Percentiles rank a stretch among this genome's conserved stretches.
Evolutionary conservation across 1,140 invertebrate genomes (phyloP).

Genomic region (Bombus breviceps): DNA sequence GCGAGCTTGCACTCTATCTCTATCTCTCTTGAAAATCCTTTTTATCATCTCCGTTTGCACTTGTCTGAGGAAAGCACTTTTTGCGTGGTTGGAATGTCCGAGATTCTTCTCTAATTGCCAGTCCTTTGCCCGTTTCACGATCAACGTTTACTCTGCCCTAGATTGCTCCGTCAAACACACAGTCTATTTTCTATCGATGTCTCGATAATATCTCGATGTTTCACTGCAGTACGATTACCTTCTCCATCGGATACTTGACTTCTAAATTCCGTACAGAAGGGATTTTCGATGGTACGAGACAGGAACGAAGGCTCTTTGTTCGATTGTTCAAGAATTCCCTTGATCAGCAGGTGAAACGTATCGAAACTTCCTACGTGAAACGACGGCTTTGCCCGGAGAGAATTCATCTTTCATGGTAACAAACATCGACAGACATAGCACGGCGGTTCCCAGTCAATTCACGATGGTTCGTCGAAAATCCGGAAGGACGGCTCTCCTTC

Average conservation of each 20-base stretch:
- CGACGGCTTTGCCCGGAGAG: not conserved
- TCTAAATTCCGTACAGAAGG: constrained; percentile 11
- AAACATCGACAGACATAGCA: not conserved
- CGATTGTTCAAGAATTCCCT: constrained; percentile 28
- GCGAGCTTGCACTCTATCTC: no score
- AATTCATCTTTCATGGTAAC: constrained; percentile 32
- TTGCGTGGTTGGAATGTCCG: not conserved
- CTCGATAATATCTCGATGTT: not conserved
- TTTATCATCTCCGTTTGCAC: not conserved
- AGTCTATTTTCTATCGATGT: not conserved
- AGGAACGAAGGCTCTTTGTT: not conserved
- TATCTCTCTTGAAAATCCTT: not conserved
- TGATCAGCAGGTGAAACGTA: constrained; percentile 2
- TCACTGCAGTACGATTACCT: not conserved
- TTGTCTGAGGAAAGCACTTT: not conserved
- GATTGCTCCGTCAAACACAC: no score
- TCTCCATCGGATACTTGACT: not conserved
- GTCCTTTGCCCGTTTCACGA: not conserved
- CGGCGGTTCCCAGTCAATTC: not conserved
- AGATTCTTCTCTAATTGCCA: not conserved
- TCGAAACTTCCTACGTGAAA: constrained; percentile 24
- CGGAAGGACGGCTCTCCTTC: not conserved
- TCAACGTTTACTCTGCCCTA: not conserved
- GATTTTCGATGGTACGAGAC: not conserved
- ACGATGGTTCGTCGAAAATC: not conserved